A percentile compares a stretch with the other conserved stretches of the same genome.
Conservation (phyloP, 2,113 vertebrate species). For the Oryctolagus cuniculus region DNA sequence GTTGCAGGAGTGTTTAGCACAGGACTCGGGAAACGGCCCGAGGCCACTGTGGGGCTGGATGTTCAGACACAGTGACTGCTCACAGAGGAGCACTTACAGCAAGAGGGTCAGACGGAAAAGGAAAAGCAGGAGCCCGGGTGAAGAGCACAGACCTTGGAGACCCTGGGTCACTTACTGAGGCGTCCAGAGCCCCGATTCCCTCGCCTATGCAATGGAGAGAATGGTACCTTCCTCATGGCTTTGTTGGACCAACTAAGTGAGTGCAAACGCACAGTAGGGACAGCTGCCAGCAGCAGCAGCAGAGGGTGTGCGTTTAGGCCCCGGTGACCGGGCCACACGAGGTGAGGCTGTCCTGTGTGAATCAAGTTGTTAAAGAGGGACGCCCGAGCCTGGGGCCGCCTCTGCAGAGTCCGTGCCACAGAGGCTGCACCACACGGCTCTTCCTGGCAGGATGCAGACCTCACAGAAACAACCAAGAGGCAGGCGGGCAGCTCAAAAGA, state of each 20-base stretch:
- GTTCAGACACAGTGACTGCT: not conserved
- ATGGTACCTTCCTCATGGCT: not conserved
- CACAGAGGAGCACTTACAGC: not conserved
- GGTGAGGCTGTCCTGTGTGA: not conserved
- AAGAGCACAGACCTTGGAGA: not conserved
- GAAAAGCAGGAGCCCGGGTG: too few relatives aligned
- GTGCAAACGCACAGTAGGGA: not conserved
- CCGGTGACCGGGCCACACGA: not conserved
- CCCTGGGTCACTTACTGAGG: not conserved
- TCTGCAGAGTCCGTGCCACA: not conserved
- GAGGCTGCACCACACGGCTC: not conserved
- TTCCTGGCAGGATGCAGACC: not conserved
- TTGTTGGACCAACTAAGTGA: not conserved
- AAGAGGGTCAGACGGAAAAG: not conserved
- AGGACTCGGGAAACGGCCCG: not conserved
- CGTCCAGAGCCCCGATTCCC: not conserved
- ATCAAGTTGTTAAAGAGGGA: slow-evolving; percentile 7
- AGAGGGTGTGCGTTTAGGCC: not conserved
- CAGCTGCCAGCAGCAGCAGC: not conserved
- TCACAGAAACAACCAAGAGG: not conserved
- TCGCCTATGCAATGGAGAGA: not conserved
- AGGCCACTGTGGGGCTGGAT: not conserved
- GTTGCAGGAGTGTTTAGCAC: not conserved
- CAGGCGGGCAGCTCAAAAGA: not conserved
- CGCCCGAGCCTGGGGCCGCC: not conserved